Base-by-base conservation (phyloP, 2,113 vertebrate genomes). In the Polypterus bichir region DNA sequence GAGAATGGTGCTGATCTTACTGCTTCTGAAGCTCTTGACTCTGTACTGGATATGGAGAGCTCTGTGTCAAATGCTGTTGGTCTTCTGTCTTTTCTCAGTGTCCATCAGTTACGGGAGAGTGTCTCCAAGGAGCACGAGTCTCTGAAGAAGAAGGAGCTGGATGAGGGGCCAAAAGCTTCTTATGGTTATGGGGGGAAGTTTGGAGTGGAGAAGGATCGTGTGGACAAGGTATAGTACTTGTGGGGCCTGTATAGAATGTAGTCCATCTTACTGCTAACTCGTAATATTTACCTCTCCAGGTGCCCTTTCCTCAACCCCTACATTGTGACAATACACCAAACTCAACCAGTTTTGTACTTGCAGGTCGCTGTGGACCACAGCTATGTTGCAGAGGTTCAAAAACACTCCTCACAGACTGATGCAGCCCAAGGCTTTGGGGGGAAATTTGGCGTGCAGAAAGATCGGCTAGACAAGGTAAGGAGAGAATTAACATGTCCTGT, bases 101-200 rank as follows among this genome's bases (percentile, higher is more conserved):
- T 98, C 64, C 87, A 91, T 46, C 82, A 92, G 62, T 83, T 98
- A 67, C 85, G 94, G 62, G 84, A 49, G 78, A 89, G 81, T 57
- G 96, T 99, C 1, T 84, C 93, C 0, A 75, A 79, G 62, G 96
- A 98, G 54, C 91, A 98, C 44, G 86, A 91, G 64, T 59, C 76
- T 60, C 83, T 88, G 75, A 97, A 92, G 83, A 86, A 91, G 79
- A 92, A 89, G 64, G 92, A 96, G 45, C 57, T 87, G 77, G 86
- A 88, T 9, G 27, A 71, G 1, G 83, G 79, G 3, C 91, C 94
- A 59, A 92, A 92, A 73, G 92, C 93, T 0, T 98, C 94, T 0
- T 97, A 96, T 3, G 94, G 96, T 11, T 99, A 99, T 0, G 96
- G 96, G 53, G 94, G 96, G 3, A 91, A 87, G 68, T 99, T 97